Base-by-base conservation (phyloP, 2,888 invertebrate genomes). In the Microplitis deprimator region DNA sequence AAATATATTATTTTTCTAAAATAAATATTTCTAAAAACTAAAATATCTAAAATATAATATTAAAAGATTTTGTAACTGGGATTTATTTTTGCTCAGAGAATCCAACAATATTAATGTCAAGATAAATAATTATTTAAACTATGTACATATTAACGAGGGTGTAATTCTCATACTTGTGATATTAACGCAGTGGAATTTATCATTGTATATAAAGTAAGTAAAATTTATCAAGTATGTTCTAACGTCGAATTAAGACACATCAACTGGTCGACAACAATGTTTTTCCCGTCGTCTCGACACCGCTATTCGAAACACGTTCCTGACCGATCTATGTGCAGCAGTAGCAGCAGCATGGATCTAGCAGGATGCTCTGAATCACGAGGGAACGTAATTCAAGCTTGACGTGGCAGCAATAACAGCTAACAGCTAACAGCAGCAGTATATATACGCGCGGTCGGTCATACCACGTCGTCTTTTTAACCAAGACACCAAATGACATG, bases 181-280 rank as follows among this genome's bases (percentile, higher is more conserved):
- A 50, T 50, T 29, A 29, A 29, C 3, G 29, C 29, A 29, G 29
- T 29, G 4, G 29, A 29, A 29, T 29, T 29, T 29, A 29, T 29
- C 3, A 29, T 29, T 29, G 3, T 29, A 29, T 50, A 20, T 13
- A 8, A 50, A 50, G 20, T 70, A 50, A 50, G 17, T 59, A 50
- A 70, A 67, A 59, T 61, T 67, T 41, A 71, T 76, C 65, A 67
- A 67, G 71, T 70, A 50, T 76, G 71, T 71, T 65, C 67, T 41
- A 76, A 71, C 68, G 61, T 76, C 76, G 59, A 76, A 76, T 76
- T 76, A 76, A 76, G 76, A 76, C 76, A 76, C 76, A 70, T 76
- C 71, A 71, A 59, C 76, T 71, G 50, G 76, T 61, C 70, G 64
- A 71, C 70, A 76, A 67, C 61, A 68, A 62, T 71, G 76, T 76